A percentile compares a stretch with the other conserved stretches of the same genome.
Evolutionary conservation across 2,888 invertebrate species (phyloP).

Genomic region (Lathronympha strigana): DNA sequence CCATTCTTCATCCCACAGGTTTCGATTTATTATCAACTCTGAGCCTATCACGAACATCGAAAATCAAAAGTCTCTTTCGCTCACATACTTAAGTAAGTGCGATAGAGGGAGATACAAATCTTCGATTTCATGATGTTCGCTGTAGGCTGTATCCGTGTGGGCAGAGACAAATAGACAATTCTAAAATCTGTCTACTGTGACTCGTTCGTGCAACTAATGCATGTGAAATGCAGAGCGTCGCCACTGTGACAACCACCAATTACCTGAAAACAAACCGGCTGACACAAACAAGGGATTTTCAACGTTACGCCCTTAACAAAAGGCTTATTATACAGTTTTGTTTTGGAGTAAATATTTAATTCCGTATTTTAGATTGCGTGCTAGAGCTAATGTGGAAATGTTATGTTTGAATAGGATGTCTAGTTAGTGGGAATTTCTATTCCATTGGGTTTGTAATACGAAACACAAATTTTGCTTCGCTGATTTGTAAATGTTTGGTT

Average conservation of each 20-base stretch:
- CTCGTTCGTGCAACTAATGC: constrained; percentile 52
- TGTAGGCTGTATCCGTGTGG: not conserved
- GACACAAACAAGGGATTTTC: constrained; percentile 9
- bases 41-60: too few species aligned
- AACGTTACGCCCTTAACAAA: constrained; percentile 1
- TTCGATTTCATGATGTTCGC: too few species aligned
- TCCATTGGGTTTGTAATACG: constrained; percentile 10
- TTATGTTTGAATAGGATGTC: constrained; percentile 29
- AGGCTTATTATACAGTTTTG: not conserved
- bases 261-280: constrained; percentile 42
- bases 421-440: constrained; percentile 24
- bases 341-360: constrained; percentile 37
- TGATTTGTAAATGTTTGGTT: not conserved
- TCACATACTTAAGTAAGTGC: too few species aligned
- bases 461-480: not conserved
- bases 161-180: constrained; percentile 7
- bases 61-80: too few species aligned
- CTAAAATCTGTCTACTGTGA: constrained; percentile 22
- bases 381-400: constrained; percentile 38
- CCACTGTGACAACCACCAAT: constrained; percentile 59
- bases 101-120: too few species aligned
- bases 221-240: constrained; percentile 56
- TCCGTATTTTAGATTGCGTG: constrained; percentile 39
- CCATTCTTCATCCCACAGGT: too few species aligned
- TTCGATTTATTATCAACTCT: not conserved